Conservation (phyloP, 2,888 invertebrate genomes). For the Leptarthrus brevirostris region DNA sequence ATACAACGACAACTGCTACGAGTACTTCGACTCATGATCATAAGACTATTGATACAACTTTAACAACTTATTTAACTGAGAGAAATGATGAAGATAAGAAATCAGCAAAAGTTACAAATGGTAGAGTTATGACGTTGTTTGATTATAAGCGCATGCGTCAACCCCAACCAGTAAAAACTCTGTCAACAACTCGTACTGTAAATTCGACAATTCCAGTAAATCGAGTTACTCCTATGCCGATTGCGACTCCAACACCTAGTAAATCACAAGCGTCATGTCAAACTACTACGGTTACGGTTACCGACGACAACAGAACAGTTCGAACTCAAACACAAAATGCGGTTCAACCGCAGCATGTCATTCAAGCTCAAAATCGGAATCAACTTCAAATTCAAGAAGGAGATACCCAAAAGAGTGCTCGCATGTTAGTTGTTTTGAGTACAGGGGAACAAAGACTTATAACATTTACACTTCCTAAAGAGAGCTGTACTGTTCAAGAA, state of each 20-base stretch:
- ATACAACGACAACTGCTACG: slow-evolving; percentile 60
- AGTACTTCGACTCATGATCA: slow-evolving; percentile 50
- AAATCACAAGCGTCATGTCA: slow-evolving; percentile 25
- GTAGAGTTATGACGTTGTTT: slow-evolving; percentile 44
- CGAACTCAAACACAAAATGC: slow-evolving; percentile 36
- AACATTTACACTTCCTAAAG: slow-evolving; percentile 83
- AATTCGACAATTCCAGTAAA: slow-evolving; percentile 43
- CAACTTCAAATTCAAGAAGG: slow-evolving; percentile 63
- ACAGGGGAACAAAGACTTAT: slow-evolving; percentile 85
- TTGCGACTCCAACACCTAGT: slow-evolving; percentile 37
- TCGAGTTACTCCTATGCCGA: slow-evolving; percentile 48
- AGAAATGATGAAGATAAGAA: slow-evolving; percentile 42
- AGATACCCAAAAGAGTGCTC: slow-evolving; percentile 70
- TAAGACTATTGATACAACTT: slow-evolving; percentile 44
- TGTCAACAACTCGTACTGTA: background rate
- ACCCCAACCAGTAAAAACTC: slow-evolving; percentile 60
- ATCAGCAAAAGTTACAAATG: slow-evolving; percentile 34
- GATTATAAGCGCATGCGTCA: slow-evolving; percentile 57
- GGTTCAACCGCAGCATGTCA: slow-evolving; percentile 58
- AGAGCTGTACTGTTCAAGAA: slow-evolving; percentile 85
- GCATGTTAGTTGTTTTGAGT: slow-evolving; percentile 82
- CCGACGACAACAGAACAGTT: slow-evolving; percentile 28
- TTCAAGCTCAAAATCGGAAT: slow-evolving; percentile 59
- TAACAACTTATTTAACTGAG: slow-evolving; percentile 48
- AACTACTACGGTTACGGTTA: background rate